Base-by-base conservation (phyloP, 2,797 vertebrate species). In the Ataeniobius toweri region DNA sequence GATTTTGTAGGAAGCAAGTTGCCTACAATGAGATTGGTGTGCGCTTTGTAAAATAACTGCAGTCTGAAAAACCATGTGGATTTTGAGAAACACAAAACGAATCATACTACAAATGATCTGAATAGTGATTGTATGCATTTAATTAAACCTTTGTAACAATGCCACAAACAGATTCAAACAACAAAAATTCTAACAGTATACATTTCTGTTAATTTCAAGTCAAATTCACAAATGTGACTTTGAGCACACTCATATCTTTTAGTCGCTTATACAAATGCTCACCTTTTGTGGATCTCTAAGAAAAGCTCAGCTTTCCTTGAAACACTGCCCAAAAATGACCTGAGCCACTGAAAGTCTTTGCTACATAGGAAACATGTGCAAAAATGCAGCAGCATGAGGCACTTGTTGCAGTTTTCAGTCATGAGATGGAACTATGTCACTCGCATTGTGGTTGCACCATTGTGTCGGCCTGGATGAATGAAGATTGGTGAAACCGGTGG, bases 401-500 rank as follows among this genome's bases (percentile, higher is more conserved):
- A 69, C 16, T 41, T 79, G 76, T 82, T 74, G 36, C 59, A 55
- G 77, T 5, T 77, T 75, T 78, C 59, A 28, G 81, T 71, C 55
- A 5, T 50, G 39, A 76, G 24, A 28, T 73, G 31, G 41, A 50
- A 67, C 3, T 12, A 56, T 36, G 69, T 96, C 91, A 95, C 65
- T 85, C 88, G n/a, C 95, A 93, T 0, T 86, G 88, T 48, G 92
- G 89, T 74, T 93, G 92, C 31, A 89, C 91, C 85, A 98, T 94
- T 26, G 95, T 89, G 36, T 95, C 92, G 26, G 84, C 84, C 63
- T 91, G 94, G 59, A 96, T 88, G 76, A 95, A 89, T 0, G 96
- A 99, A 59, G 97, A 98, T 73, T 96, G 97, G 92, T 99, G 98
- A 83, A 96, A 97, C 71, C 96, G 97, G 83, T 97, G 96, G 56